A percentile compares a stretch with the other conserved stretches of the same genome.
phyloP scores from a whole-genome alignment of 2,888 invertebrate species.

The Oeneis ivallda region DNA sequence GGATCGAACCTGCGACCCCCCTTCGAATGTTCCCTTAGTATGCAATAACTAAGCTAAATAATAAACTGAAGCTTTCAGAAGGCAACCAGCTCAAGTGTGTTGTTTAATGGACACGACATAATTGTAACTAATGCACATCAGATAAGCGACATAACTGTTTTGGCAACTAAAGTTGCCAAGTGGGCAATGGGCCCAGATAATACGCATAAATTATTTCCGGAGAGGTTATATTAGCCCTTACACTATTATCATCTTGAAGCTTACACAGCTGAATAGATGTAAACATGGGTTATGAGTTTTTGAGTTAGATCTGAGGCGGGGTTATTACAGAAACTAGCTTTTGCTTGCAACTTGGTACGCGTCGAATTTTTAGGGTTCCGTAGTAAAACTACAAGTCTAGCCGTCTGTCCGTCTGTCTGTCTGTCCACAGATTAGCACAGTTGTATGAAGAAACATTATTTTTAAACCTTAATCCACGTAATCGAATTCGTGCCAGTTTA shows the following conservation, averaged over 20 bases:
- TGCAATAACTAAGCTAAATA: not conserved
- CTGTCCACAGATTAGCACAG: no score
- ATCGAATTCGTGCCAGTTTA: no score
- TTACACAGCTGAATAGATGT: constrained; percentile 15
- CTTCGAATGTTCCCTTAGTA: no score
- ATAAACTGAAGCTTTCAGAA: not conserved
- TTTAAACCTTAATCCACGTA: no score
- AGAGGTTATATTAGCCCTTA: not conserved
- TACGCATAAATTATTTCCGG: constrained; percentile 19
- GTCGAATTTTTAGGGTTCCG: no score
- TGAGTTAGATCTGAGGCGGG: not conserved
- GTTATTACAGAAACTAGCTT: not conserved
- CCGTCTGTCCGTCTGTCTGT: no score
- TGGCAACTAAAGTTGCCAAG: constrained; percentile 26
- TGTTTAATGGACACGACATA: constrained; percentile 16
- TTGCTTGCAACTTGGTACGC: not conserved
- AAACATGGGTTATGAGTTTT: not conserved
- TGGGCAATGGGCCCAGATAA: constrained; percentile 23
- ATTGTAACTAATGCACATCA: constrained; percentile 23
- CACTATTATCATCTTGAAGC: constrained; percentile 15
- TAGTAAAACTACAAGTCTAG: no score
- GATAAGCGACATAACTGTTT: constrained; percentile 24
- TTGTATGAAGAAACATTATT: no score
- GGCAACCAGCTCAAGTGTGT: not conserved
- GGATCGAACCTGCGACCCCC: no score